Percentiles rank a stretch among this genome's conserved stretches.
Evolutionary conservation across 2,797 vertebrate genomes (phyloP).

Genomic region (Clamator glandarius): DNA sequence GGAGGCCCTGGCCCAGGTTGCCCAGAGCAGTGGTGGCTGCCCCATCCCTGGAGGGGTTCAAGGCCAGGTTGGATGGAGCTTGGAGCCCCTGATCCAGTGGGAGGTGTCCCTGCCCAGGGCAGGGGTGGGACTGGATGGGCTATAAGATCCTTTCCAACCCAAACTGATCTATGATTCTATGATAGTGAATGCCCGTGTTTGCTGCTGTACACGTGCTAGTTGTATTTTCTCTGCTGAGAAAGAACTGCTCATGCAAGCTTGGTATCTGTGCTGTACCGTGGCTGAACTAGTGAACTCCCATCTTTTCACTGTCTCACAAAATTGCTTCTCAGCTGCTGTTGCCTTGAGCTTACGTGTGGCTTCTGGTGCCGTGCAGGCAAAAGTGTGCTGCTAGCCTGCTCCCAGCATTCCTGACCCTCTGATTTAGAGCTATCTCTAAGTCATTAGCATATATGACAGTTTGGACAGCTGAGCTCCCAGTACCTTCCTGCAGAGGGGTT

Average conservation of each 20-base stretch:
- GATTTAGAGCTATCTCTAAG: not conserved
- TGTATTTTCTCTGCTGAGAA: not conserved
- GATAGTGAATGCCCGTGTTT: not conserved
- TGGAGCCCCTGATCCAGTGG: no score
- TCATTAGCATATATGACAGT: not conserved
- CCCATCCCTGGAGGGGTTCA: no score
- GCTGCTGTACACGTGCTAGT: not conserved
- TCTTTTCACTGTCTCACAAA: not conserved
- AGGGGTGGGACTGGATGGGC: no score
- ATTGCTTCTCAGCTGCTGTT: not conserved
- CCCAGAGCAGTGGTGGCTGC: no score
- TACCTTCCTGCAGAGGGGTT: not conserved
- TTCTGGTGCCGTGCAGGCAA: not conserved
- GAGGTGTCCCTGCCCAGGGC: no score
- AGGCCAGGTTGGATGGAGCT: no score
- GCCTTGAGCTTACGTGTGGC: not conserved
- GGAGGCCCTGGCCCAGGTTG: no score
- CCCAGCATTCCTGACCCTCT: not conserved
- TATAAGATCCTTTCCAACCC: no score
- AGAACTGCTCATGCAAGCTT: fast-evolving
- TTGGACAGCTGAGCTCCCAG: not conserved
- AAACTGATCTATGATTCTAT: no score
- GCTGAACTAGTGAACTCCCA: not conserved
- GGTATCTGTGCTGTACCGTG: not conserved
- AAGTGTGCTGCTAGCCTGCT: not conserved